Conservation (phyloP, 1,140 invertebrate genomes). For the Ceratina japonica region DNA sequence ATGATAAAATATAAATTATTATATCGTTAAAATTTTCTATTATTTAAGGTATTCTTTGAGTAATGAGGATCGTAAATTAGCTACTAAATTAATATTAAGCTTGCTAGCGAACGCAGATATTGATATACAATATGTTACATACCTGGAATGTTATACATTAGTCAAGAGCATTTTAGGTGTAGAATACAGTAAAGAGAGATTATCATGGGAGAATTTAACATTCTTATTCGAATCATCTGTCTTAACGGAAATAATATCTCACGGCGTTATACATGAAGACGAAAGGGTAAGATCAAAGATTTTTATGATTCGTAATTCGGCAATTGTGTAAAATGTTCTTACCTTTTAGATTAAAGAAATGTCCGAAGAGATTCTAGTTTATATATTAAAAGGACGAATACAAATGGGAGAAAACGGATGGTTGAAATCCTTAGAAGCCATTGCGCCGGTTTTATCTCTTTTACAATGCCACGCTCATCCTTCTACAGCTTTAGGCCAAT, state of each 20-base stretch:
- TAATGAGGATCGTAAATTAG: slow-evolving; percentile 58
- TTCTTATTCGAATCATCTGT: slow-evolving; percentile 81
- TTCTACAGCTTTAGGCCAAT: slow-evolving; percentile 78
- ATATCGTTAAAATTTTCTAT: slow-evolving; percentile 4
- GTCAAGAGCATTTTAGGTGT: slow-evolving; percentile 74
- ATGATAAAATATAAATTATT: not conserved
- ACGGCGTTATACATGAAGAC: slow-evolving; percentile 80
- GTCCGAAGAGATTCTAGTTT: slow-evolving; percentile 82
- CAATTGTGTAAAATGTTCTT: slow-evolving; percentile 31
- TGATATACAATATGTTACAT: slow-evolving; percentile 73
- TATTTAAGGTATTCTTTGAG: slow-evolving; percentile 51
- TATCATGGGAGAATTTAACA: slow-evolving; percentile 72
- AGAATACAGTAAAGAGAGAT: slow-evolving; percentile 70
- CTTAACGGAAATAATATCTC: slow-evolving; percentile 83
- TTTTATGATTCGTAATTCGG: not conserved
- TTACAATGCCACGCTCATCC: slow-evolving; percentile 77
- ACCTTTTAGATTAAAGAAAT: slow-evolving; percentile 78
- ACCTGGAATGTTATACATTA: slow-evolving; percentile 74
- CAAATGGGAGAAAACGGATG: slow-evolving; percentile 82
- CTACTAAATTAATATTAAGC: slow-evolving; percentile 66
- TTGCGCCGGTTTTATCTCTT: slow-evolving; percentile 81
- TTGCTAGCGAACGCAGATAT: slow-evolving; percentile 70
- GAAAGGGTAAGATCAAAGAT: slow-evolving; percentile 64
- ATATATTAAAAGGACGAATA: slow-evolving; percentile 82
- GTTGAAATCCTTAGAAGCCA: slow-evolving; percentile 80